These are phyloP conservation scores for Eubucco bourcierii DNA, from an alignment of 2,113 vertebrate species.

Conservation along the genomic window DNA sequence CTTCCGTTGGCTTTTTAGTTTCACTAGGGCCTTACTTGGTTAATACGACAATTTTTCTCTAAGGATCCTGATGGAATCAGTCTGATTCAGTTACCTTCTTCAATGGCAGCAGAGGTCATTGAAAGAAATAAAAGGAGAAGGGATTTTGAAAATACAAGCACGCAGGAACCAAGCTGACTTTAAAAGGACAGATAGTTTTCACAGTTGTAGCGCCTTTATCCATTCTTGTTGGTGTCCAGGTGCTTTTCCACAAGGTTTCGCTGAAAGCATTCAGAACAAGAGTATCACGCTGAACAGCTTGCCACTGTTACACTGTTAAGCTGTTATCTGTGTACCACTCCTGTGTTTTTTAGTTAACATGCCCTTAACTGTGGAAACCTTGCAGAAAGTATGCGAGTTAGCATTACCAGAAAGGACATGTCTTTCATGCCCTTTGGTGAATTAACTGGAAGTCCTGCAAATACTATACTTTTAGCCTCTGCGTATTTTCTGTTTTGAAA, in stretches of 20 bases:
- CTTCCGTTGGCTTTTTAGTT: not conserved
- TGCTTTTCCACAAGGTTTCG: not conserved
- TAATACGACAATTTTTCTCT: not conserved
- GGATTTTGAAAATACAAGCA: not conserved
- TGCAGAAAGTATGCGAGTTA: not conserved
- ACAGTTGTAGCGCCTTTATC: not conserved
- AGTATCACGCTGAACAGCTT: not conserved
- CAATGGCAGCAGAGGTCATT: not conserved
- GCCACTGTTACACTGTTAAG: not conserved
- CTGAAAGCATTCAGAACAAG: not conserved
- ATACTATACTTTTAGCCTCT: not conserved
- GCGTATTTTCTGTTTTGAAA: not conserved
- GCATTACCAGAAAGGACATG: not conserved
- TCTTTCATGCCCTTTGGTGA: not conserved
- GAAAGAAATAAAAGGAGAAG: not conserved
- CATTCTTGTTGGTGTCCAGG: not conserved
- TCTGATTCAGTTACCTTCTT: not conserved
- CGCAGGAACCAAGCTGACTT: not conserved
- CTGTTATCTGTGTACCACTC: not conserved
- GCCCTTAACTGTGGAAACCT: accelerated
- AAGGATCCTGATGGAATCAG: not conserved
- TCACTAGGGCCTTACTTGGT: not conserved
- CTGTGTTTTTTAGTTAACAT: not conserved
- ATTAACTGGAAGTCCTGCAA: not conserved
- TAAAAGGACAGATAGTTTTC: not conserved